Percentiles rank a stretch among this genome's conserved stretches.
Conservation (phyloP, 2,888 invertebrate species). For the Acanthosepion lycidas region DNA sequence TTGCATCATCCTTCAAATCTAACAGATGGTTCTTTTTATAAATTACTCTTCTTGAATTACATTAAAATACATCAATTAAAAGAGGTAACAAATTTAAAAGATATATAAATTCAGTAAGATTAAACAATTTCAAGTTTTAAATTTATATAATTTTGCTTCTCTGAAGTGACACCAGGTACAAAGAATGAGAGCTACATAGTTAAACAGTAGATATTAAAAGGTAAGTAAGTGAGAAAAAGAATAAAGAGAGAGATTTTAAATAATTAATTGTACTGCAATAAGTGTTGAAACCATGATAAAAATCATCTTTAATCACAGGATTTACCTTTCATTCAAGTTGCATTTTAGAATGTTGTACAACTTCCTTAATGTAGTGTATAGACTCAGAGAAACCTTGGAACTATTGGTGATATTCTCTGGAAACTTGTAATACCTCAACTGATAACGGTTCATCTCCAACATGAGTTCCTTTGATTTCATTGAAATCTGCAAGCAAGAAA, state of each 20-base stretch:
- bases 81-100: no score
- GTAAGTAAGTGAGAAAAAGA: no score
- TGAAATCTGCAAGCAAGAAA: slow-evolving; percentile 59
- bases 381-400: slow-evolving; percentile 63
- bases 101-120: no score
- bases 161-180: no score
- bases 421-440: slow-evolving; percentile 65
- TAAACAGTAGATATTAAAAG: no score
- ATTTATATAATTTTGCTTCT: no score
- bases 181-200: no score
- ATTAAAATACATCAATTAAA: no score
- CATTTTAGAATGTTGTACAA: slow-evolving; percentile 60
- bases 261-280: not conserved
- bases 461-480: slow-evolving; percentile 60
- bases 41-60: no score
- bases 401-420: slow-evolving; percentile 65
- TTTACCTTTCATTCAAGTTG: slow-evolving; percentile 65
- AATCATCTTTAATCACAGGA: not conserved
- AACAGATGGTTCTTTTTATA: no score
- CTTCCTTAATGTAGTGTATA: slow-evolving; percentile 65
- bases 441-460: slow-evolving; percentile 68
- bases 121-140: no score
- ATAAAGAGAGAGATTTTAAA: not conserved
- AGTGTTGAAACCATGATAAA: not conserved
- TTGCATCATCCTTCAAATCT: no score